Evolutionary conservation across 2,888 invertebrate genomes (phyloP).

Genomic region (Lobophora halterata): DNA sequence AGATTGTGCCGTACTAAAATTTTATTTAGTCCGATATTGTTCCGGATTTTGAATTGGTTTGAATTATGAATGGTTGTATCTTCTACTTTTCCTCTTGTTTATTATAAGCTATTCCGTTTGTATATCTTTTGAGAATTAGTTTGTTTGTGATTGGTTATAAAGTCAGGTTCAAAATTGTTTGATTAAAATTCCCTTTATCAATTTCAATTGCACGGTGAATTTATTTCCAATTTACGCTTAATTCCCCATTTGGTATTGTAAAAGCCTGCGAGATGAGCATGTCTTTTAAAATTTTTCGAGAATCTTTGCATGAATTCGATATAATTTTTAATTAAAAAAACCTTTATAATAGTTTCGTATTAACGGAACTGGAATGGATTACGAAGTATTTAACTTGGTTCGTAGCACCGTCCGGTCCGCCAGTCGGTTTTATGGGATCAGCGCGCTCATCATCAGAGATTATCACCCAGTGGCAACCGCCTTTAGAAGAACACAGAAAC

Average conservation of each 20-base stretch:
- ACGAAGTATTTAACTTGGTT: conserved; percentile 18
- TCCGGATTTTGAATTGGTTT: conserved; percentile 23
- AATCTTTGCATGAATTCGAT: conserved; percentile 5
- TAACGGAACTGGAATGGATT: neutral
- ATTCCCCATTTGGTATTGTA: too few species aligned
- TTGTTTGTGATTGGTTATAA: too few species aligned
- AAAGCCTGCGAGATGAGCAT: too few species aligned
- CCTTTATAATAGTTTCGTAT: neutral
- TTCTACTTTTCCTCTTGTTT: conserved; percentile 3
- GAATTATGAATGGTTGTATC: conserved; percentile 12
- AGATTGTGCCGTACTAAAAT: conserved; percentile 29
- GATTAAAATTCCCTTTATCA: conserved; percentile 1
- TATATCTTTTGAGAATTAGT: too few species aligned
- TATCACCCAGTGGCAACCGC: conserved; percentile 98
- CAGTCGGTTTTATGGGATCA: conserved; percentile 95
- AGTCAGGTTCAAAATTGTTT: too few species aligned
- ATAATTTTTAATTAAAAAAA: neutral
- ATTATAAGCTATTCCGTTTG: neutral
- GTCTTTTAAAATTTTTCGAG: neutral
- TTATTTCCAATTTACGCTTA: conserved; percentile 3
- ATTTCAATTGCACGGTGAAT: neutral
- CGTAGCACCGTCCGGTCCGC: conserved; percentile 97
- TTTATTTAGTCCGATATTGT: conserved; percentile 25
- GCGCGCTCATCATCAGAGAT: conserved; percentile 97
- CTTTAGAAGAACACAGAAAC: conserved; percentile 95